phyloP scores from a whole-genome alignment of 2,113 vertebrate genomes.

The Silurus glanis region DNA sequence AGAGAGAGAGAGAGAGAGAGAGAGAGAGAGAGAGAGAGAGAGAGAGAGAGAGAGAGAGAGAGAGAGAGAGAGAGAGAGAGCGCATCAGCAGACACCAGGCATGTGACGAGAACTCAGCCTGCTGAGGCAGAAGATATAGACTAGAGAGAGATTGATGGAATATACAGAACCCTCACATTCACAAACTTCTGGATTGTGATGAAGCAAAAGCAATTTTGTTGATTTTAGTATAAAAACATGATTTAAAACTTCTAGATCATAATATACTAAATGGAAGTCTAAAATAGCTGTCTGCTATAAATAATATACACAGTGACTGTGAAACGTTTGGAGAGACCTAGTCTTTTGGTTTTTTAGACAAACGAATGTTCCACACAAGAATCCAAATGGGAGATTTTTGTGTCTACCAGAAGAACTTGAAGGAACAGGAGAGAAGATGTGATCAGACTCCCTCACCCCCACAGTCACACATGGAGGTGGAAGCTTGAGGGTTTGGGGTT shows the following conservation, averaged over 20 bases:
- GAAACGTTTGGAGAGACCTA: no score
- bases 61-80: background rate
- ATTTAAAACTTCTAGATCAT: background rate
- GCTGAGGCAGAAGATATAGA: slow-evolving; percentile 56
- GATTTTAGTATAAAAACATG: background rate
- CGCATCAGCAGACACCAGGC: slow-evolving; percentile 60
- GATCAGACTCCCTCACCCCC: no score
- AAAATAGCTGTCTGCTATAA: background rate
- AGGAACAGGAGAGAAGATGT: no score
- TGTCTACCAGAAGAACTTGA: no score
- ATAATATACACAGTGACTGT: no score
- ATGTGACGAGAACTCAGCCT: slow-evolving; percentile 60
- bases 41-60: slow-evolving; percentile 54
- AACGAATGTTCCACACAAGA: no score
- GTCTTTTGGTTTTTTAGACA: no score
- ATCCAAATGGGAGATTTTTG: no score
- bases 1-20: slow-evolving; percentile 64
- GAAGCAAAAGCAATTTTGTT: background rate
- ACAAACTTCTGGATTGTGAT: background rate
- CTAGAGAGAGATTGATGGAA: slow-evolving; percentile 44
- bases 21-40: background rate
- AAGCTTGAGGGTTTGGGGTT: no score
- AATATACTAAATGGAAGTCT: background rate
- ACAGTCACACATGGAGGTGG: no score
- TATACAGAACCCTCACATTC: background rate